Base-by-base conservation (phyloP, 2,888 invertebrate genomes). In the Melanostoma mellinum region DNA sequence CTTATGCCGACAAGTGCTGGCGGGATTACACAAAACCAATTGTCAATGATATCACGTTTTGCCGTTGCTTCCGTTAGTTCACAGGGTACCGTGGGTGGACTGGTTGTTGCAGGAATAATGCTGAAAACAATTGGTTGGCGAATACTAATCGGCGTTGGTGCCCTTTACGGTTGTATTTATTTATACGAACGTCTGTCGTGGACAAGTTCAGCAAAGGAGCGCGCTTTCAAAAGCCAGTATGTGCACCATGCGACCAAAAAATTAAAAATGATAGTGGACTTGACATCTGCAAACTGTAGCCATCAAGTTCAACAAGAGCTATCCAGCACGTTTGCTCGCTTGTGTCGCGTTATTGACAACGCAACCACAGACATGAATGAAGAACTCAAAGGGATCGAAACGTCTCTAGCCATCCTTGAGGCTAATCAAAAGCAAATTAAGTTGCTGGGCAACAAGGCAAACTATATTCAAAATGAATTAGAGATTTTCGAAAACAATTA, bases 101-200 rank as follows among this genome's bases (percentile, higher is more conserved):
- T 98, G 10, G 93, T 98, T 85, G 94, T 98, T 2, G 96, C 96
- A n/a, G 98, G 98, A 86, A 94, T 98, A 92, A 93, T 99, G 89
- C 93, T 98, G 87, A 98, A 98, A 92, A 98, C 98, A 0, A 97
- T 99, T 67, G 99, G 99, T 0, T 99, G 99, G 99, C 95, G 98
- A 86, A 94, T 98, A 10, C 95, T 99, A 72, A 95, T 95, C 2
- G 94, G 96, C 52, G 95, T 97, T 42, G 97, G 96, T 86, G 94
- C 93, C 76, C 89, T 97, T 84, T 99, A 99, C 91, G 96, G 97
- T 79, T 94, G 97, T 86, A 93, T 99, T 85, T 99, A 99, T 93
- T 92, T 96, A 63, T 99, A 99, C 91, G 99, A 99, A 92, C 94
- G 99, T 32, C 93, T 99, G 42, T 98, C 98, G 38, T 99, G 99